phyloP scores from a whole-genome alignment of 2,888 invertebrate species.

The Drosophila ustulata region DNA sequence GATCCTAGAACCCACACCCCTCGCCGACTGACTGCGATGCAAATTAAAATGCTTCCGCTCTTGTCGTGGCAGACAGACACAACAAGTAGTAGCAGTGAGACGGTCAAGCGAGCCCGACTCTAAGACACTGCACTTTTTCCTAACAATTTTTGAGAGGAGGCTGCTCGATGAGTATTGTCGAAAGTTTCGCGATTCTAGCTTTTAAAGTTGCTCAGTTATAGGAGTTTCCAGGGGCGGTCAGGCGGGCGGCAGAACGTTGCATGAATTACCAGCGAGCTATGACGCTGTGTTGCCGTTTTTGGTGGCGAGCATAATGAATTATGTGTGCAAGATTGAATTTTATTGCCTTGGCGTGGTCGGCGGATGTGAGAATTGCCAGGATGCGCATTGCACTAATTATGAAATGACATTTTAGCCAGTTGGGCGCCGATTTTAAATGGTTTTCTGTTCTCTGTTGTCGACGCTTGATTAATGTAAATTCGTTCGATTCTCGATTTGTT shows the following conservation, averaged over 20 bases:
- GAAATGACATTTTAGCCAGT: constrained; percentile 61
- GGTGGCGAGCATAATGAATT: constrained; percentile 6
- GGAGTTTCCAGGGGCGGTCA: not conserved
- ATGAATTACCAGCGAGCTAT: not conserved
- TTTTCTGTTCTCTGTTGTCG: constrained; percentile 47
- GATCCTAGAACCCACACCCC: constrained; percentile 20
- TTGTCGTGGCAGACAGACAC: constrained; percentile 30
- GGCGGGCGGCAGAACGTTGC: not conserved
- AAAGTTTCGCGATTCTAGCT: not conserved
- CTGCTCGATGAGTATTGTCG: not conserved
- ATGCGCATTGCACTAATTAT: constrained; percentile 74
- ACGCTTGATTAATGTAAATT: constrained; percentile 58
- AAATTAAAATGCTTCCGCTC: constrained; percentile 79
- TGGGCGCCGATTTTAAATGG: constrained; percentile 52
- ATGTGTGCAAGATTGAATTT: constrained; percentile 65
- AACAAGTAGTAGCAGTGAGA: not conserved
- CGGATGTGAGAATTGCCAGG: constrained; percentile 65
- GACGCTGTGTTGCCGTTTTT: not conserved
- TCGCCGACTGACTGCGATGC: constrained; percentile 53
- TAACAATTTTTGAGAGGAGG: too few relatives aligned
- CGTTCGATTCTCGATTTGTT: constrained; percentile 39
- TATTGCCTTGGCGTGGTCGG: constrained; percentile 49
- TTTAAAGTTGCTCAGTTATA: not conserved
- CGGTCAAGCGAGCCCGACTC: not conserved
- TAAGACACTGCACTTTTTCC: not conserved